phyloP scores from a whole-genome alignment of 2,888 invertebrate species.

The Scaptomyza flava region DNA sequence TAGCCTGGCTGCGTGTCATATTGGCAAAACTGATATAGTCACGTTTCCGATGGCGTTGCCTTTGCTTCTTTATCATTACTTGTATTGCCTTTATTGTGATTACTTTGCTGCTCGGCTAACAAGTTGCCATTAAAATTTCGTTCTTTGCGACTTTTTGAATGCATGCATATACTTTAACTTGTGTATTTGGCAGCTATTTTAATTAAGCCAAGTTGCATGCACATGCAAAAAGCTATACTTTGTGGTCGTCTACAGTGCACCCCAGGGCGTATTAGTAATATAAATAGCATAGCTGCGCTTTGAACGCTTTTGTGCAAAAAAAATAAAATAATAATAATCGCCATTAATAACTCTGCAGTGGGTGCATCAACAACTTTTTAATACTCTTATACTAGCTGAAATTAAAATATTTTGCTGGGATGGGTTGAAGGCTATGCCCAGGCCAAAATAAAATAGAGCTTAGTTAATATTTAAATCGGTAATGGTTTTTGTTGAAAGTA shows the following conservation, averaged over 20 bases:
- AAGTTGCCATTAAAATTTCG: conserved; percentile 54
- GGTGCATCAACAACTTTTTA: not conserved
- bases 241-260: conserved; percentile 7
- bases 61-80: conserved; percentile 8
- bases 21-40: conserved; percentile 77
- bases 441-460: no score
- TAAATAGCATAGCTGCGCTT: conserved; percentile 9
- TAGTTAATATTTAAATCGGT: no score
- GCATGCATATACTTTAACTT: not conserved
- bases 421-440: no score
- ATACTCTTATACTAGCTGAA: not conserved
- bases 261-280: conserved; percentile 52
- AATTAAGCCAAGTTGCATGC: conserved; percentile 56
- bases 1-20: conserved; percentile 66
- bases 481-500: no score
- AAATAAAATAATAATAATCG: conserved; percentile 33
- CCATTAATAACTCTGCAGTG: not conserved
- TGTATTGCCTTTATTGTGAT: conserved; percentile 54
- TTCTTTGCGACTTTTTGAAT: conserved; percentile 38
- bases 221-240: conserved; percentile 19
- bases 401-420: not conserved
- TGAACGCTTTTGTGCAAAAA: conserved; percentile 34
- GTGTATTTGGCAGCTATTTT: conserved; percentile 41
- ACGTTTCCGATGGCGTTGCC: conserved; percentile 66
- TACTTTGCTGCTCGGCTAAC: conserved; percentile 51